Evolutionary conservation across 2,113 vertebrate species (phyloP).

Genomic region (Condylura cristata): DNA sequence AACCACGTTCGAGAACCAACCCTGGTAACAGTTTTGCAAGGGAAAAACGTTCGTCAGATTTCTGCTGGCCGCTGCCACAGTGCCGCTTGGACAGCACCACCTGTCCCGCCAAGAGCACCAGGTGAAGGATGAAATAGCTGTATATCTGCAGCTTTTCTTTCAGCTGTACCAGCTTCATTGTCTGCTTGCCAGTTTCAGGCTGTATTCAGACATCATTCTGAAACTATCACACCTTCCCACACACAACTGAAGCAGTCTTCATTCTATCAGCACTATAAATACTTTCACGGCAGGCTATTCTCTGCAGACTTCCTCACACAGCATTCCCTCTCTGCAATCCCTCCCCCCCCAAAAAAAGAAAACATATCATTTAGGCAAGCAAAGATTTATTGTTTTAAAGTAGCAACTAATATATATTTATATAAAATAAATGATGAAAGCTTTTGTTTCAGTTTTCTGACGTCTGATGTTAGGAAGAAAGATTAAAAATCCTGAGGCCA

Average conservation of each 20-base stretch:
- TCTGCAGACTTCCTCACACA: background rate
- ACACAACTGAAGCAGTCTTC: background rate
- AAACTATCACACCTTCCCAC: background rate
- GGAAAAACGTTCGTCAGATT: constrained; percentile 88
- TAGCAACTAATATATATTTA: background rate
- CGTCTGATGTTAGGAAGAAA: background rate
- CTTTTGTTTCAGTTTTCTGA: background rate
- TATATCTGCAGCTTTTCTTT: background rate
- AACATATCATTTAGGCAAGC: background rate
- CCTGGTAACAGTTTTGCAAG: constrained; percentile 87
- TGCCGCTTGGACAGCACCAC: constrained; percentile 88
- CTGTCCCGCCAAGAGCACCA: constrained; percentile 87
- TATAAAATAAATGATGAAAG: background rate
- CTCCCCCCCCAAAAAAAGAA: background rate
- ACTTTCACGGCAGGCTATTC: background rate
- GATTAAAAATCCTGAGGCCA: background rate
- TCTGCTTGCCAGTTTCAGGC: background rate
- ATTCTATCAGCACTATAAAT: background rate
- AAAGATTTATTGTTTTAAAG: constrained; percentile 30
- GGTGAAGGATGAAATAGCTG: constrained; percentile 61
- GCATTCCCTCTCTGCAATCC: background rate
- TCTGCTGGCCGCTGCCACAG: constrained; percentile 91
- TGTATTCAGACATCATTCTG: background rate
- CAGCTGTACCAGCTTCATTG: background rate
- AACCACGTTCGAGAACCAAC: constrained; percentile 91